A percentile compares a stretch with the other conserved stretches of the same genome.
These are phyloP conservation scores for Microcebus tavaratra DNA, from an alignment of 2,113 vertebrate genomes.

Conservation along the genomic window DNA sequence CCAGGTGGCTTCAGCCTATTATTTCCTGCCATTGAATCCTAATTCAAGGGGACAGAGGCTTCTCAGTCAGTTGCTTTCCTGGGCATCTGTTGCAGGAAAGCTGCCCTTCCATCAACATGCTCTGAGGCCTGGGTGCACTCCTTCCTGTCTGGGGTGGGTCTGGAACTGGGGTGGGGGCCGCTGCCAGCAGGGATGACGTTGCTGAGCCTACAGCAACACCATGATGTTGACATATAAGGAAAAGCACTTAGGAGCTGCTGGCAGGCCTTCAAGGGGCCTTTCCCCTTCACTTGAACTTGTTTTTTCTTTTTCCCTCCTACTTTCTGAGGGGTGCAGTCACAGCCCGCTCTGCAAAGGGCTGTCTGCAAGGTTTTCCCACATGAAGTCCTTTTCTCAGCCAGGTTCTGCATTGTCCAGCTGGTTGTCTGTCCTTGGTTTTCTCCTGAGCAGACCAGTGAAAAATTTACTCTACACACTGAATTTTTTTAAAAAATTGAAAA, in stretches of 20 bases:
- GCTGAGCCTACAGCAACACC: not conserved
- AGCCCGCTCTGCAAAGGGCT: not conserved
- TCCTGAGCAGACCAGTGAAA: not conserved
- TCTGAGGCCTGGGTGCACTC: not conserved
- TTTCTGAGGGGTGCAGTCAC: not conserved
- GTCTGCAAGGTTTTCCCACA: not conserved
- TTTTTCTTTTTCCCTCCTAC: not conserved
- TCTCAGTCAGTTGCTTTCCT: not conserved
- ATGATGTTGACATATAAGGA: not conserved
- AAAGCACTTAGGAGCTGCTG: not conserved
- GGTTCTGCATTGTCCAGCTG: not conserved
- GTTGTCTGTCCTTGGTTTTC: not conserved
- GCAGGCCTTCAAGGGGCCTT: not conserved
- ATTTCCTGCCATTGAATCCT: not conserved
- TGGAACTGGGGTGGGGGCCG: not conserved
- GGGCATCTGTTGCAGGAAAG: not conserved
- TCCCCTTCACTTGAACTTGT: not conserved
- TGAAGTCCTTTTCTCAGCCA: not conserved
- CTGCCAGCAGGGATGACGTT: not conserved
- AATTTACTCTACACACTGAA: not conserved
- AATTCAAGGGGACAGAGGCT: not conserved
- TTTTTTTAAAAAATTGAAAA: not conserved
- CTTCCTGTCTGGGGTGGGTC: not conserved
- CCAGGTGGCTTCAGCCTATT: not conserved
- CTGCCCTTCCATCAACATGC: not conserved